Evolutionary conservation across 2,113 vertebrate species (phyloP).

Genomic region (Myotis yumanensis): DNA sequence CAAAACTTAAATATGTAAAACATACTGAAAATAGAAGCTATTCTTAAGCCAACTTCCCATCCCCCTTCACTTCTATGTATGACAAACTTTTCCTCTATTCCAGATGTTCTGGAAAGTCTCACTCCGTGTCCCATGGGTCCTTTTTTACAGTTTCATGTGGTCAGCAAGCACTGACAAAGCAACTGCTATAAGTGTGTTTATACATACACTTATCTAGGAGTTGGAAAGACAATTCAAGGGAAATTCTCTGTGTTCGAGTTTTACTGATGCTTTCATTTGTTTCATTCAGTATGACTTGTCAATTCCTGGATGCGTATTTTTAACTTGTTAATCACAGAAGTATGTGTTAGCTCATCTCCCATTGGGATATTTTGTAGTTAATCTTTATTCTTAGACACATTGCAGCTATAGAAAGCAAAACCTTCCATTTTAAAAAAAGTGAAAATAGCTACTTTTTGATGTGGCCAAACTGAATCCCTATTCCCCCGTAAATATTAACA

Average conservation of each 20-base stretch:
- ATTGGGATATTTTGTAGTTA: background rate
- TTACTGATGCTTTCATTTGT: background rate
- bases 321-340: background rate
- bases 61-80: background rate
- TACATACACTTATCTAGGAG: background rate
- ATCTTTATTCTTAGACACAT: background rate
- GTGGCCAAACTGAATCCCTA: background rate
- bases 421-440: background rate
- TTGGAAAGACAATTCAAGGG: background rate
- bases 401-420: background rate
- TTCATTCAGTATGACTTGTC: background rate
- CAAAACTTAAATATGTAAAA: background rate
- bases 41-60: background rate
- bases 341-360: background rate
- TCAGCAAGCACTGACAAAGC: background rate
- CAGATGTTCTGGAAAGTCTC: background rate
- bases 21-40: background rate
- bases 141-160: background rate
- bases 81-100: background rate
- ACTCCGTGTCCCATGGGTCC: background rate
- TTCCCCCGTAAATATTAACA: background rate
- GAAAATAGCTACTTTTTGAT: background rate
- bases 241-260: background rate
- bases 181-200: background rate
- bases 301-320: background rate